Evolutionary conservation across 2,888 invertebrate genomes (phyloP).

Genomic region (Erebia aethiops): DNA sequence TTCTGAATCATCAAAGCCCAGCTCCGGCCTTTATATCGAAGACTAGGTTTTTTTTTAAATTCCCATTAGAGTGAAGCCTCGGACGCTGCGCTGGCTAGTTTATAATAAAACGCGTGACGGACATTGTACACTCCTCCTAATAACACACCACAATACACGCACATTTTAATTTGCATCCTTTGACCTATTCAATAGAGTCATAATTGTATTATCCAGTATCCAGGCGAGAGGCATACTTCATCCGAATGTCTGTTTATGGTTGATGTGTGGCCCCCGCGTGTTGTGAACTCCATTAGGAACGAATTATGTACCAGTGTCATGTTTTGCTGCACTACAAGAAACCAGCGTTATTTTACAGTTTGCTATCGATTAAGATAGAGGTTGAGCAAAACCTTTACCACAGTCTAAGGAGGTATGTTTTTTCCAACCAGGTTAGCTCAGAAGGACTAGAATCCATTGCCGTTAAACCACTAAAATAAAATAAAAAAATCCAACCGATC

Average conservation of each 20-base stretch:
- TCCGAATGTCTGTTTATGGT: slow-evolving; percentile 60
- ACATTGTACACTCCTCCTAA: slow-evolving; percentile 25
- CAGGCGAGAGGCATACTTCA: slow-evolving; percentile 37
- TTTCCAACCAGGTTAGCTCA: too few species aligned
- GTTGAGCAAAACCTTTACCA: background rate
- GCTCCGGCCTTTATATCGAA: too few species aligned
- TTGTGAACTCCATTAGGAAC: slow-evolving; percentile 71
- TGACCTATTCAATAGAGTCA: slow-evolving; percentile 46
- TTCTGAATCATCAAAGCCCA: too few species aligned
- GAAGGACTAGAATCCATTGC: too few species aligned
- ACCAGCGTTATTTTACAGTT: slow-evolving; percentile 25
- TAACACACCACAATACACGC: background rate
- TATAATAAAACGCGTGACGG: slow-evolving; percentile 33
- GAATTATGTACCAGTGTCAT: slow-evolving; percentile 70
- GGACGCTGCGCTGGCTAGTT: too few species aligned
- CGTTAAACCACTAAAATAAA: too few species aligned
- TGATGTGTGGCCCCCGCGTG: slow-evolving; percentile 75
- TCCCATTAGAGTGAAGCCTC: too few species aligned
- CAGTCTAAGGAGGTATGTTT: background rate
- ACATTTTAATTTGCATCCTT: slow-evolving; percentile 40
- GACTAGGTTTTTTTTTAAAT: too few species aligned
- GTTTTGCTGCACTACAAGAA: slow-evolving; percentile 53
- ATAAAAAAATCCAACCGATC: too few species aligned
- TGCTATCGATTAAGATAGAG: background rate
- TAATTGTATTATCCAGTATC: slow-evolving; percentile 44